Evolutionary conservation across 2,113 vertebrate genomes (phyloP).

Genomic region (Varanus salvator): DNA sequence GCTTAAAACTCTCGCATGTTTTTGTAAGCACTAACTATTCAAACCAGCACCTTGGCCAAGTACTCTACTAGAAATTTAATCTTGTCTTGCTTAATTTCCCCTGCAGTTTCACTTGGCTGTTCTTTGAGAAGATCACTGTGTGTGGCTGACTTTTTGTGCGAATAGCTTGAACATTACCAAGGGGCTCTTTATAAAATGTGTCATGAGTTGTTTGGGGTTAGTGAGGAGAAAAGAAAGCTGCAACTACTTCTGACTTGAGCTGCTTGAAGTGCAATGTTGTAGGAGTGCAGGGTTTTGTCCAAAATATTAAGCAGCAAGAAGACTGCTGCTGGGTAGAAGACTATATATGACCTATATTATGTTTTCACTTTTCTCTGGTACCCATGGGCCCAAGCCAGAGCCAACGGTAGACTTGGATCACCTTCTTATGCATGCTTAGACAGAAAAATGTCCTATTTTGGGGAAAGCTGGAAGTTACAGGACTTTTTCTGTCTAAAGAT

Average conservation of each 20-base stretch:
- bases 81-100: constrained; percentile 36
- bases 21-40: neutral
- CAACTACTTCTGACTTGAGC: no score
- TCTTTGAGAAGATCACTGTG: constrained; percentile 9
- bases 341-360: no score
- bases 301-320: neutral
- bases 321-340: neutral
- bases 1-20: neutral
- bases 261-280: neutral
- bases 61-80: constrained; percentile 49
- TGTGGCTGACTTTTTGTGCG: constrained; percentile 24
- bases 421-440: no score
- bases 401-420: no score
- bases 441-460: no score
- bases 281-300: neutral
- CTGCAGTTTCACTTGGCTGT: constrained; percentile 40
- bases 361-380: no score
- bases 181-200: neutral
- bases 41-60: constrained; percentile 43
- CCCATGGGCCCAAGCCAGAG: no score
- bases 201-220: neutral
- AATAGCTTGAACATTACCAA: constrained; percentile 28
- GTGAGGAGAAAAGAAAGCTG: neutral
- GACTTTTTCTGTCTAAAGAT: no score
- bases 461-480: no score